A percentile compares a stretch with the other conserved stretches of the same genome.
Conservation (phyloP, 2,113 vertebrate species). For the Tragelaphus buxtoni region DNA sequence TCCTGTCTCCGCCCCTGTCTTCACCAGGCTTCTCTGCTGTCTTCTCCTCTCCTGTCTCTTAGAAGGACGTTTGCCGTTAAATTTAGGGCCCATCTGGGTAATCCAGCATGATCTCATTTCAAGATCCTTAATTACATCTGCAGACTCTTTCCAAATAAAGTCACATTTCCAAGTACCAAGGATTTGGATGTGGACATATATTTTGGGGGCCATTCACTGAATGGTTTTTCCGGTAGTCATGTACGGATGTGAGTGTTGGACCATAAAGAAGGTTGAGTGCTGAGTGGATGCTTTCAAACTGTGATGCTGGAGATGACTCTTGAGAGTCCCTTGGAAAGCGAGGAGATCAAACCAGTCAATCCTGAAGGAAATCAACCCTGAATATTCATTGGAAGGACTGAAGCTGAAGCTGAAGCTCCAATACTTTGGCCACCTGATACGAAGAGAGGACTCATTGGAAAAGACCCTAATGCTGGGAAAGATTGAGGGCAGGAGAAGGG, state of each 20-base stretch:
- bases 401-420: not conserved
- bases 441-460: not conserved
- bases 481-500: not conserved
- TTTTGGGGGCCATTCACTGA: not conserved
- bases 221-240: not conserved
- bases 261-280: not conserved
- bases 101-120: constrained; percentile 30
- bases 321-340: not conserved
- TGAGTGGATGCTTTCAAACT: not conserved
- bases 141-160: not conserved
- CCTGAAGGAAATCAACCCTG: not conserved
- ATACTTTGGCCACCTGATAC: not conserved
- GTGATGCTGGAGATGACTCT: not conserved
- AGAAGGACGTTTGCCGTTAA: not conserved
- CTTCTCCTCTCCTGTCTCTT: not conserved
- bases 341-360: not conserved
- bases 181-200: not conserved
- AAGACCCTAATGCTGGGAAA: not conserved
- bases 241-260: not conserved
- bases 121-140: constrained; percentile 13
- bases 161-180: not conserved
- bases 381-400: not conserved
- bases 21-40: not conserved
- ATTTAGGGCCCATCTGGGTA: not conserved
- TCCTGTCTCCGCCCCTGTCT: not conserved